A percentile compares a stretch with the other conserved stretches of the same genome.
Evolutionary conservation across 1,140 invertebrate genomes (phyloP).

Genomic region (Drepana arcuata): DNA sequence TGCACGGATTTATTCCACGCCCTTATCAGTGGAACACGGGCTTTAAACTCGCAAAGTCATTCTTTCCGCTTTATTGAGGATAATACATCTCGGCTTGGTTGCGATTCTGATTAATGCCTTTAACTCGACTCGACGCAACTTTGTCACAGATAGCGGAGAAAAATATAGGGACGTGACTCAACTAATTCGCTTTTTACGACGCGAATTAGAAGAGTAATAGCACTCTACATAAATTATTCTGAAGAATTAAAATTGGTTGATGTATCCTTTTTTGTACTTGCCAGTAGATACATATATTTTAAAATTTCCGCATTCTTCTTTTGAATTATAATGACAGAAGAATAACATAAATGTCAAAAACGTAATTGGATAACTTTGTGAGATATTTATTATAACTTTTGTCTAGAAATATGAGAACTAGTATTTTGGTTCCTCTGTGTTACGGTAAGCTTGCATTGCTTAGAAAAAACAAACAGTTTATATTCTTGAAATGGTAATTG

Average conservation of each 20-base stretch:
- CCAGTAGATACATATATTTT: conserved; percentile 16
- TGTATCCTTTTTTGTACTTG: conserved; percentile 12
- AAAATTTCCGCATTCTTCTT: conserved; percentile 44
- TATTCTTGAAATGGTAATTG: too few species aligned
- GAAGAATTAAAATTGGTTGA: too few species aligned
- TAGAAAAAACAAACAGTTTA: too few species aligned
- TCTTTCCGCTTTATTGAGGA: conserved; percentile 65
- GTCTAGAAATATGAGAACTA: conserved; percentile 34
- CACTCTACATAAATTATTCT: conserved; percentile 22
- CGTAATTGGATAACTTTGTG: conserved; percentile 26
- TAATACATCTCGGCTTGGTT: conserved; percentile 61
- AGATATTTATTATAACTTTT: conserved; percentile 15
- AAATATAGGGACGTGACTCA: conserved; percentile 64
- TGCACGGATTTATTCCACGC: conserved; percentile 49
- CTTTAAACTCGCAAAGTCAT: conserved; percentile 69
- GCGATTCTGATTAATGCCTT: conserved; percentile 67
- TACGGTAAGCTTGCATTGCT: conserved; percentile 32
- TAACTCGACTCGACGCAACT: conserved; percentile 52
- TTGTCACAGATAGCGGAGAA: conserved; percentile 61
- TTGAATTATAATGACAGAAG: conserved; percentile 40
- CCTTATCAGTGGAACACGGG: conserved; percentile 63
- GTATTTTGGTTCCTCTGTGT: conserved; percentile 21
- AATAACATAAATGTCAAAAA: conserved; percentile 18
- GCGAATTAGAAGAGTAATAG: conserved; percentile 29
- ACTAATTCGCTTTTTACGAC: conserved; percentile 55